phyloP scores from a whole-genome alignment of 2,797 vertebrate genomes.

The Rousettus madagascariensis region DNA sequence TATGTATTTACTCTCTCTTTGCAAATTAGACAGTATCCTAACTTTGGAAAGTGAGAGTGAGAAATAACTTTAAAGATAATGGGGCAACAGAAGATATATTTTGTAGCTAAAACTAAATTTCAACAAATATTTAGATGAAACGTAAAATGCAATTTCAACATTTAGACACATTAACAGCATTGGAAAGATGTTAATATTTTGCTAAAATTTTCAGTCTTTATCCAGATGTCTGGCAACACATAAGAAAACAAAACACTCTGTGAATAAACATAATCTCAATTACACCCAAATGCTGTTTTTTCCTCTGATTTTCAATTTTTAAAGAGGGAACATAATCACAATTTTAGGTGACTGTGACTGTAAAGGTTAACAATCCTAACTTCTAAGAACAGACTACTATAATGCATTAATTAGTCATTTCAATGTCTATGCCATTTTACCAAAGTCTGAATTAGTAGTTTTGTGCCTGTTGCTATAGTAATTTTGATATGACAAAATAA shows the following conservation, averaged over 20 bases:
- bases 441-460: not conserved
- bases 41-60: not conserved
- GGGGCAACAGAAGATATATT: not conserved
- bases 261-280: constrained; percentile 72
- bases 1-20: not conserved
- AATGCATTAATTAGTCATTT: not conserved
- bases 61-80: not conserved
- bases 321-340: constrained; percentile 36
- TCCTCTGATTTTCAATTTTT: constrained; percentile 50
- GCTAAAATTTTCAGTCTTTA: constrained; percentile 42
- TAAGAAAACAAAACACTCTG: constrained; percentile 64
- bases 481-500: not conserved
- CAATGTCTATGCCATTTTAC: not conserved
- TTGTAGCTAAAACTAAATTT: constrained; percentile 42
- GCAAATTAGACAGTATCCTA: not conserved
- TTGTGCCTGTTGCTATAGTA: not conserved
- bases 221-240: constrained; percentile 65
- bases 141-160: constrained; percentile 49
- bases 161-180: not conserved
- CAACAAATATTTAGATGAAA: constrained; percentile 63
- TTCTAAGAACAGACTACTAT: not conserved
- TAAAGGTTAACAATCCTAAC: not conserved
- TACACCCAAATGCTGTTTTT: constrained; percentile 55
- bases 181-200: constrained; percentile 65
- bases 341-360: not conserved